Evolutionary conservation across 1,140 invertebrate genomes (phyloP), one percentile per base, ranked within the genome.

Genomic region (Neotoxoptera formosana): DNA sequence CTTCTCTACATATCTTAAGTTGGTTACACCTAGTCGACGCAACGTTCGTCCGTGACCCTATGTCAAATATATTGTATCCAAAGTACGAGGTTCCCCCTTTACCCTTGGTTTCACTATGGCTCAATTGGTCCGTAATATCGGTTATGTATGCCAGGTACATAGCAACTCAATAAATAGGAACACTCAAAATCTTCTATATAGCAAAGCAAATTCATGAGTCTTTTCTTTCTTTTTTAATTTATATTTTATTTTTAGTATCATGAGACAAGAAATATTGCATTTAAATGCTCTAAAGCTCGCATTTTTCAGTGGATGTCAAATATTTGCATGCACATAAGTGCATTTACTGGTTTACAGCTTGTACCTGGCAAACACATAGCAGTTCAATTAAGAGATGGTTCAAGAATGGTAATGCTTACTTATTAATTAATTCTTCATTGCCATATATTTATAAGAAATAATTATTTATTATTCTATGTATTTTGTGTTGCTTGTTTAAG

Each of bases 291-390:
- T 7, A 92, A 51, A 51, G 30, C 91, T 41, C 91, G 81, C 1
- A 20, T 84, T 51, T 34, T 92, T 36, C 91, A 84, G 30, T 92
- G 91, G 76, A 92, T 92, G 91, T 92, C 91, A 53, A 92, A 92
- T 53, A 92, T 92, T 81, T 92, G 91, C 9, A 25, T 11, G 6
- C 34, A 83, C 53, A 14, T 92, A 20, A 21, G 30, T 51, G 7
- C 51, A 14, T 51, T 23, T 41, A 41, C 9, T 84, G 34, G 23
- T 23, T 36, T 92, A 41, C 21, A 53, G 25, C 20, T 92, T 51
- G 7, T 92, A 8, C 76, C 91, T 20, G 91, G 91, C 6, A 83
- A 25, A 30, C 67, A 92, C 34, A 36, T 92, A 1, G 76, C 91
- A 17, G 21, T 83, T 84, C 11, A 36, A 30, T 53, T 92, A 48